Conservation (phyloP, 2,888 invertebrate species). For the Drosophila rellima region DNA sequence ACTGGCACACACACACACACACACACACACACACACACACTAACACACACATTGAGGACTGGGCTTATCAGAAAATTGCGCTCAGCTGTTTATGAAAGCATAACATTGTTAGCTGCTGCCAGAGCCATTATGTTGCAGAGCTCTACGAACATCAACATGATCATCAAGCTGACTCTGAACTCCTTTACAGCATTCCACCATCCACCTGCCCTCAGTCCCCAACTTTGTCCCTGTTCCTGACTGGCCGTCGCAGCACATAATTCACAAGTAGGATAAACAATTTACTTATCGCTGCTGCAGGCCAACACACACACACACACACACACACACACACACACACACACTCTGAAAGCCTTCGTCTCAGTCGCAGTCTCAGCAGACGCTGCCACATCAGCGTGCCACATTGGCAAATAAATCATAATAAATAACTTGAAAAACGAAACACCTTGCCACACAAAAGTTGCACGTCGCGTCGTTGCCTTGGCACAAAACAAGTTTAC, state of each 20-base stretch:
- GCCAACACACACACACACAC: conserved; percentile 28
- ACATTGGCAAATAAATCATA: conserved; percentile 83
- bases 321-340: not conserved
- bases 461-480: conserved; percentile 68
- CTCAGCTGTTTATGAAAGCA: conserved; percentile 81
- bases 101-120: conserved; percentile 77
- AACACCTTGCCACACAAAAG: conserved; percentile 80
- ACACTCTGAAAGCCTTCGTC: conserved; percentile 41
- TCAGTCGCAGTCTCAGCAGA: conserved; percentile 39
- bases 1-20: conserved; percentile 28
- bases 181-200: no score
- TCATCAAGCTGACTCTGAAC: conserved; percentile 71
- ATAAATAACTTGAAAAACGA: conserved; percentile 83
- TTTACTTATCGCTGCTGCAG: conserved; percentile 79
- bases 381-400: conserved; percentile 68
- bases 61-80: conserved; percentile 80
- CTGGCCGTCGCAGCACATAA: conserved; percentile 71
- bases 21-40: conserved; percentile 11
- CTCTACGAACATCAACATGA: conserved; percentile 71
- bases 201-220: not conserved
- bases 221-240: conserved; percentile 21
- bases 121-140: conserved; percentile 58
- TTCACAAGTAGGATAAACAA: conserved; percentile 81
- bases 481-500: conserved; percentile 53
- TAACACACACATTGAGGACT: conserved; percentile 50